phyloP scores from a whole-genome alignment of 1,140 invertebrate species.

The Drosophila kurseongensis region DNA sequence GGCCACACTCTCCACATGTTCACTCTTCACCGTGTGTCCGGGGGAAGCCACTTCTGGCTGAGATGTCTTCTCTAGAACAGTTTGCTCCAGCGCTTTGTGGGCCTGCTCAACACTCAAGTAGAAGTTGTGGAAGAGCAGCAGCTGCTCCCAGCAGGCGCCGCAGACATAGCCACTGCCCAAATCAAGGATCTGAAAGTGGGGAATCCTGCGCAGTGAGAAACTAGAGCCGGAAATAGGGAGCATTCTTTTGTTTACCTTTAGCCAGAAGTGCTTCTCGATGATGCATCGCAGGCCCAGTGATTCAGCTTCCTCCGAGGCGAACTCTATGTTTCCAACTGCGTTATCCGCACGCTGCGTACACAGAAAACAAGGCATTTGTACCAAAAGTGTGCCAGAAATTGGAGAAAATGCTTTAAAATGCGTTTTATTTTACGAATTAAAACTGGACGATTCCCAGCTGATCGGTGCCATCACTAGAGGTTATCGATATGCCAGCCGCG shows the following conservation, averaged over 20 bases:
- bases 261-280: constrained; percentile 70
- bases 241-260: constrained; percentile 43
- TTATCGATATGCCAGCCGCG: constrained; percentile 14
- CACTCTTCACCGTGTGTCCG: constrained; percentile 18
- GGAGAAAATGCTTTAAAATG: constrained; percentile 10
- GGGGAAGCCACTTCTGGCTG: constrained; percentile 1
- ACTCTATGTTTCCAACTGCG: constrained; percentile 44
- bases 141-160: constrained; percentile 57
- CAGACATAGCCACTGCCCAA: constrained; percentile 48
- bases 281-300: constrained; percentile 45
- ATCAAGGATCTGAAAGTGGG: constrained; percentile 28
- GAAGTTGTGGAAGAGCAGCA: constrained; percentile 63
- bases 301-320: constrained; percentile 50
- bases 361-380: constrained; percentile 48
- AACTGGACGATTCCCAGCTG: constrained; percentile 11
- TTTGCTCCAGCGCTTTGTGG: constrained; percentile 28
- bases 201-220: not conserved
- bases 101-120: constrained; percentile 59
- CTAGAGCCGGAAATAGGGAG: not conserved
- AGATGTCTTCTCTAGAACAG: not conserved
- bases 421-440: constrained; percentile 10
- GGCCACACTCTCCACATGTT: constrained; percentile 48
- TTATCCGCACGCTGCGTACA: constrained; percentile 42
- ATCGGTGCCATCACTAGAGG: not conserved
- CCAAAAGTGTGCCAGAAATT: not conserved